Conservation (phyloP, 2,113 vertebrate genomes). For the Oriolus oriolus region DNA sequence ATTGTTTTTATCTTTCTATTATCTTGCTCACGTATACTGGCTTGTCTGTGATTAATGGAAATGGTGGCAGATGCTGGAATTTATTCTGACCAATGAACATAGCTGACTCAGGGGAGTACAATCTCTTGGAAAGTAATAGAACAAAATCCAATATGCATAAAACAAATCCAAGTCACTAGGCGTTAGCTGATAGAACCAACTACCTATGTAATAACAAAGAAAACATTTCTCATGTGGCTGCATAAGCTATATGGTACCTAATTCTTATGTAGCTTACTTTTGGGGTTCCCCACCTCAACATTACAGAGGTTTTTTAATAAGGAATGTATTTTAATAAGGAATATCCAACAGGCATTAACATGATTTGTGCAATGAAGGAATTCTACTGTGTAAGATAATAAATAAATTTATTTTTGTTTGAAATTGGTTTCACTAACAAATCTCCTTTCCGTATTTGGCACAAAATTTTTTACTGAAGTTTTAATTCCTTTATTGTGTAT, state of each 20-base stretch:
- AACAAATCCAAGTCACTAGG: slow-evolving; percentile 71
- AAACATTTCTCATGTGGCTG: slow-evolving; percentile 65
- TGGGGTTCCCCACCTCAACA: not conserved
- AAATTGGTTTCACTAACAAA: slow-evolving; percentile 26
- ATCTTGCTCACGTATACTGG: slow-evolving; percentile 65
- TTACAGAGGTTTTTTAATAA: not conserved
- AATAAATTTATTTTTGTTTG: slow-evolving; percentile 76
- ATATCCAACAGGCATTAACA: not conserved
- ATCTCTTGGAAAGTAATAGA: slow-evolving; percentile 77
- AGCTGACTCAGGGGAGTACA: slow-evolving; percentile 76
- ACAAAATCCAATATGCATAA: slow-evolving; percentile 79
- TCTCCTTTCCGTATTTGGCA: not conserved
- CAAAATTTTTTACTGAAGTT: not conserved
- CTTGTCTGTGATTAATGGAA: slow-evolving; percentile 79
- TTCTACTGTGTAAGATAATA: slow-evolving; percentile 36
- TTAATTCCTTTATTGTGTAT: not conserved
- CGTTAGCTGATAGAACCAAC: slow-evolving; percentile 73
- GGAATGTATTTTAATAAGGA: too few species aligned
- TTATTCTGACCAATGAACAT: slow-evolving; percentile 80
- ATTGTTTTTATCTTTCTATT: slow-evolving; percentile 62
- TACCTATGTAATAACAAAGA: slow-evolving; percentile 78
- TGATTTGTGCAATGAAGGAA: slow-evolving; percentile 52
- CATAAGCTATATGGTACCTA: not conserved
- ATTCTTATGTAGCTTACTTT: slow-evolving; percentile 33
- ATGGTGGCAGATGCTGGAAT: slow-evolving; percentile 75